Evolutionary conservation across 2,888 invertebrate genomes (phyloP), one percentile per base, ranked within the genome.

Genomic region (Cepaea hortensis): DNA sequence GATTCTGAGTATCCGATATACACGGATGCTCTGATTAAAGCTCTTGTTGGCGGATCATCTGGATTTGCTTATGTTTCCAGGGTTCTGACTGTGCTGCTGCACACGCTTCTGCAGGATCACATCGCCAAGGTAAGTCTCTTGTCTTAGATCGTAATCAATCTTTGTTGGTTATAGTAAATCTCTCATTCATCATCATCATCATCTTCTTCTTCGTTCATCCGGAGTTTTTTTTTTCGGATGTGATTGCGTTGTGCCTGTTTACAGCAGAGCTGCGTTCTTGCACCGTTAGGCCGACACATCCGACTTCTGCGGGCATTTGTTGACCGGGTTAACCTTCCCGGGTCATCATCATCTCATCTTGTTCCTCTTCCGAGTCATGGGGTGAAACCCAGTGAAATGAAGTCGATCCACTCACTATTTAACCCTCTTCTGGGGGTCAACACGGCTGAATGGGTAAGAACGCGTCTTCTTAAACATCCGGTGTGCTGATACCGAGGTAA

Each of bases 71-170:
- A 93, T 85, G 85, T 94, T 50, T 91, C 91, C 7, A 89, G 92
- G 48, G 91, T 93, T n/a, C 89, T 94, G 13, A 90, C 88, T 20
- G 90, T 93, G 18, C 88, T 94, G 11, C 90, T 94, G 35, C 94
- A 94, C 90, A 94, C 94, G 3, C 88, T 94, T 62, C 90, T 94
- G 13, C 94, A 94, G 85, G 94, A 94, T 89, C 92, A 92, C 79
- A 93, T 94, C 65, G 92, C 94, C 7, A 93, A 93, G 93, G 94
- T 94, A 87, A 89, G n/a, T 55, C 9, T n/a, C 23, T 72, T n/a
- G 13, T 70, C 20, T 70, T 70, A 20, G 11, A n/a, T 35, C 1
- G 35, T 35, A 35, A 35, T 35, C 0, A 35, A 35, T 65, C 65
- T 18, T 65, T 65, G 65, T 65, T 65, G 65, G 65, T 18, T 65